Evolutionary conservation across 2,797 vertebrate genomes (phyloP).

Genomic region (Diceros bicornis): DNA sequence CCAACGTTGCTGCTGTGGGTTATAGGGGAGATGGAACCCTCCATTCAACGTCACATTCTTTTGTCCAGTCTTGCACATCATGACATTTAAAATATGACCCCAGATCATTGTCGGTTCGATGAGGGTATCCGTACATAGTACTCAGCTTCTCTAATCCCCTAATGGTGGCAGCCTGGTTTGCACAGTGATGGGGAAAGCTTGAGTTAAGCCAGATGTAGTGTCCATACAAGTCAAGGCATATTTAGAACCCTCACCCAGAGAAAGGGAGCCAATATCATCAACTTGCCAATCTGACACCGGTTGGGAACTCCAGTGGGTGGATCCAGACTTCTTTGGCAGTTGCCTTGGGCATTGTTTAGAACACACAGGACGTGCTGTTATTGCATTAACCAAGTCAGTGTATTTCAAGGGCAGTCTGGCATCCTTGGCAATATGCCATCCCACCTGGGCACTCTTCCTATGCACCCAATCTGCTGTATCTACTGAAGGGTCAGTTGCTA

Average conservation of each 20-base stretch:
- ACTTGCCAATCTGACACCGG: neutral
- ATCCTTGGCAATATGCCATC: too few species aligned
- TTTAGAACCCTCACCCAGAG: neutral
- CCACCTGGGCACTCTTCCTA: too few species aligned
- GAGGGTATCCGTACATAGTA: neutral
- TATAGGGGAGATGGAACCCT: neutral
- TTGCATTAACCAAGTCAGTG: too few species aligned
- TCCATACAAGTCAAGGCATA: neutral
- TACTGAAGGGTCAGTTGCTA: too few species aligned
- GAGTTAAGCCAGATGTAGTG: neutral
- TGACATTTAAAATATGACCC: neutral
- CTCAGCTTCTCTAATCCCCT: neutral
- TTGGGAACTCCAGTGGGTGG: neutral
- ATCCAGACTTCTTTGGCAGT: neutral
- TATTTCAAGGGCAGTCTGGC: too few species aligned
- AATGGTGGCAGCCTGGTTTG: neutral
- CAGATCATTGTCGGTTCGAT: too few species aligned
- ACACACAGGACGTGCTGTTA: too few species aligned
- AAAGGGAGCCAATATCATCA: neutral
- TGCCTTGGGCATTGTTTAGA: neutral
- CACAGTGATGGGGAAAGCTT: neutral
- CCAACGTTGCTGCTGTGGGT: too few species aligned
- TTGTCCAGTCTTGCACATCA: neutral
- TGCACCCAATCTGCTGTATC: too few species aligned
- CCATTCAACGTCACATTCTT: neutral